Base-by-base conservation (phyloP, 53 echinoderm and acorn worm genomes). In the Temnopleurus reevesii region DNA sequence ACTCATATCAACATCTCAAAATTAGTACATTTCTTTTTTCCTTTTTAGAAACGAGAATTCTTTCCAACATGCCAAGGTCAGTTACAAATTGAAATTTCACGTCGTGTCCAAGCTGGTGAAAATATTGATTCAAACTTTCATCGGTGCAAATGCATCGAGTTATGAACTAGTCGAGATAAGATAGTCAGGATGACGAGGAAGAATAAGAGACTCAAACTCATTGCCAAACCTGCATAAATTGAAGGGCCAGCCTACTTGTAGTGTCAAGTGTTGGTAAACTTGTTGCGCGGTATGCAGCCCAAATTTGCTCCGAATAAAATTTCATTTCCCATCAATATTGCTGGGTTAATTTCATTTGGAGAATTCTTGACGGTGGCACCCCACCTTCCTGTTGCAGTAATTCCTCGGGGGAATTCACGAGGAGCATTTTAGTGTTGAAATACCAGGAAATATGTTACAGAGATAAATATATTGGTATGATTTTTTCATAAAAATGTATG, bases 261-360 rank as follows among this genome's bases (percentile, higher is more conserved):
- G 79, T 79, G 46, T 47, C 79, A 49, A 7, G 29, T 17, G 28
- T 79, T 29, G 49, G 18, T 29, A 49, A 79, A 21, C 46, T 47
- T 28, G 79, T 79, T 8, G 27, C 44, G 49, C 25, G 41, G 41
- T 46, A 29, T 71, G 71, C 29, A 46, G 46, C 56, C 35, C 57
- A 57, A 83, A 83, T 83, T 83, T 54, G 86, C 86, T 38, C 28
- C 59, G 61, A 85, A 60, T 59, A 60, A 85, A 46, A 85, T 59
- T 85, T 60, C 59, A 85, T 59, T 85, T 85, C 86, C 79, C 63
- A 44, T 60, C 59, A 58, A 58, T 61, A 59, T 44, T 43, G 26
- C 59, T 30, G 28, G 36, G 36, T 44, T 85, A 85, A 85, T 85
- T 57, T 85, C 86, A 85, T 85, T 84, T 85, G 61, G 41, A 28